Evolutionary conservation across 2,797 vertebrate genomes (phyloP), one percentile per base, ranked within the genome.

Genomic region (Clamator glandarius): DNA sequence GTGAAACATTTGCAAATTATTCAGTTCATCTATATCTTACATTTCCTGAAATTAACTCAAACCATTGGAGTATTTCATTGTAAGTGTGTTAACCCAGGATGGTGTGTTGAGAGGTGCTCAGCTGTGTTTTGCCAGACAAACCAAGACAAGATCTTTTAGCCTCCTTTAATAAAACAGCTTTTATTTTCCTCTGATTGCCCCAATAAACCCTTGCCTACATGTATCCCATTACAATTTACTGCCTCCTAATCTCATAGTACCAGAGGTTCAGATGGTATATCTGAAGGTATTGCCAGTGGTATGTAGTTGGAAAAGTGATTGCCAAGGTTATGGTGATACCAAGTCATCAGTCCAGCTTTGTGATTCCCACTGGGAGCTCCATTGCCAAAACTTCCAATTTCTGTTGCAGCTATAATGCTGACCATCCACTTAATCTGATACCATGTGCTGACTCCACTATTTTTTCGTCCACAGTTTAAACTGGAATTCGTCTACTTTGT

Each of bases 371-470:
- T 41, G 23, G 9, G n/a, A 52, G 28, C 9, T 46, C 52, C 0
- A 0, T 33, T 63, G 15, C 69, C 61, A 68, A 63, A 90, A 33
- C 8, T 50, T 64, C 33, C 25, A 17, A 7, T 26, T 55, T 39
- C 48, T 55, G 1, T 33, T n/a, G 15, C 21, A 59, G 13, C 35
- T 15, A 8, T 29, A 7, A 15, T 4, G 17, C 21, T 55, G 39
- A 9, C 35, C 50, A 41, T 20, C 28, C n/a, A 5, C 21, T 59
- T 41, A 18, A n/a, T 75, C 33, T 3, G 1, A 15, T 44, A 31
- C n/a, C 19, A n/a, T 0, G 0, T 41, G 13, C n/a, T 48, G 51
- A 12, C 41, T 41, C 41, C 5, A 0, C 29, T 81, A 2, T 33
- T n/a, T 67, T 48, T 77, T 69, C 50, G 59, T 28, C 25, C 51